phyloP scores from a whole-genome alignment of 2,797 vertebrate species.

The Phylloscopus collybita region DNA sequence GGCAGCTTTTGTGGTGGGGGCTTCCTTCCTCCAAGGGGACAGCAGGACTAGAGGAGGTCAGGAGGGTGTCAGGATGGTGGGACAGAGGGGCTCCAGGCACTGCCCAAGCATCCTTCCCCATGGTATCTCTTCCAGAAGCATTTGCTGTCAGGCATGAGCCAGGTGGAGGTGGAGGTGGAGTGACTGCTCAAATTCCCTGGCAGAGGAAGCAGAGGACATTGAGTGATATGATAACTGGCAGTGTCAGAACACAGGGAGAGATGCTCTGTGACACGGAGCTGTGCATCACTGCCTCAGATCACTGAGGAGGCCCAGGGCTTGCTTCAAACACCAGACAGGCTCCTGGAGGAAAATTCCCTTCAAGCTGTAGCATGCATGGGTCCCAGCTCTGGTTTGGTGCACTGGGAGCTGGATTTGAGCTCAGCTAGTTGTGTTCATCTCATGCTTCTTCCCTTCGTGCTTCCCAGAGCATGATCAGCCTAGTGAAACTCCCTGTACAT shows the following conservation, averaged over 20 bases:
- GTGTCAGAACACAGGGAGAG: neutral
- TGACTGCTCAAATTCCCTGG: neutral
- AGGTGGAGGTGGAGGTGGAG: neutral
- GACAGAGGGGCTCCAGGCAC: neutral
- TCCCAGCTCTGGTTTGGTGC: neutral
- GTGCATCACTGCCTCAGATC: neutral
- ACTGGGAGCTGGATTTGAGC: neutral
- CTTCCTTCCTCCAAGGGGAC: neutral
- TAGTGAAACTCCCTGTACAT: neutral
- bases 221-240: neutral
- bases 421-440: accelerated
- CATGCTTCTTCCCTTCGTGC: accelerated
- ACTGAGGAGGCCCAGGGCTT: neutral
- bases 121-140: neutral
- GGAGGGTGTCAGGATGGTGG: neutral
- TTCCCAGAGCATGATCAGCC: neutral
- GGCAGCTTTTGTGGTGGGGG: neutral
- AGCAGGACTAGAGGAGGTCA: neutral
- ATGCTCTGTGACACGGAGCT: neutral
- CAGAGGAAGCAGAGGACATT: neutral
- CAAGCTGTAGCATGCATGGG: accelerated
- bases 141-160: neutral
- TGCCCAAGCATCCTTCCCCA: neutral
- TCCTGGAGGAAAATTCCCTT: neutral
- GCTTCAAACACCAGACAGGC: neutral